Conservation (phyloP, 2,888 invertebrate species). For the Dynastes grantii region DNA sequence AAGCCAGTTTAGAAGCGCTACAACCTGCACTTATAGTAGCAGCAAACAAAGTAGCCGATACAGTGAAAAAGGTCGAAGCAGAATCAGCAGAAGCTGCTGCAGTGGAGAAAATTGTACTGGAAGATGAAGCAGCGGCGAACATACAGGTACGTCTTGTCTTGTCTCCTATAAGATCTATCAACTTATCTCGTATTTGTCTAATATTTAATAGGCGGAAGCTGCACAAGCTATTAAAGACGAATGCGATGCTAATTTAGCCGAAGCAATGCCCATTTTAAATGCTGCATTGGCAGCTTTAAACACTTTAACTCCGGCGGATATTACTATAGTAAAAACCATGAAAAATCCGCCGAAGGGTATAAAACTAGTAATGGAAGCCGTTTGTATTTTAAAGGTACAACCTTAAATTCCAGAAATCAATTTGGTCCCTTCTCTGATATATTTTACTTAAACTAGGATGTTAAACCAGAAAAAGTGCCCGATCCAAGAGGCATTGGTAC, state of each 20-base stretch:
- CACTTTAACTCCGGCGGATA: constrained; percentile 91
- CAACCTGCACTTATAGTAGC: constrained; percentile 92
- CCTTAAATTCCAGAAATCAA: too few relatives aligned
- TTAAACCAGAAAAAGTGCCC: constrained; percentile 91
- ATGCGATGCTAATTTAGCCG: constrained; percentile 92
- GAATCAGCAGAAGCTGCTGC: constrained; percentile 91
- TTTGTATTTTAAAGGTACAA: constrained; percentile 89
- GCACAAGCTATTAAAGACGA: constrained; percentile 93
- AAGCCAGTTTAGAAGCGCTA: constrained; percentile 85
- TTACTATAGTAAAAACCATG: constrained; percentile 96
- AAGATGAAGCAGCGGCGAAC: constrained; percentile 85
- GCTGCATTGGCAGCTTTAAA: constrained; percentile 90
- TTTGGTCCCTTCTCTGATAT: neutral
- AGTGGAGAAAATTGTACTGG: constrained; percentile 85
- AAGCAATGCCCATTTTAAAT: constrained; percentile 93
- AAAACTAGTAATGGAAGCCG: constrained; percentile 94
- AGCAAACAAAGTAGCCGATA: constrained; percentile 89
- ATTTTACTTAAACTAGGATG: constrained; percentile 72
- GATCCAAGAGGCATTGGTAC: constrained; percentile 88
- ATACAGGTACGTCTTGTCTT: constrained; percentile 74
- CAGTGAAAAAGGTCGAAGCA: constrained; percentile 88
- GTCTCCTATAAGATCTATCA: neutral
- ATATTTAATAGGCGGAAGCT: constrained; percentile 72
- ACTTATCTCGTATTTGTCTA: neutral
- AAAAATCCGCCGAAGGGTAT: constrained; percentile 95